These are phyloP conservation scores for Oriolus oriolus DNA, from an alignment of 2,113 vertebrate genomes.

Conservation along the genomic window DNA sequence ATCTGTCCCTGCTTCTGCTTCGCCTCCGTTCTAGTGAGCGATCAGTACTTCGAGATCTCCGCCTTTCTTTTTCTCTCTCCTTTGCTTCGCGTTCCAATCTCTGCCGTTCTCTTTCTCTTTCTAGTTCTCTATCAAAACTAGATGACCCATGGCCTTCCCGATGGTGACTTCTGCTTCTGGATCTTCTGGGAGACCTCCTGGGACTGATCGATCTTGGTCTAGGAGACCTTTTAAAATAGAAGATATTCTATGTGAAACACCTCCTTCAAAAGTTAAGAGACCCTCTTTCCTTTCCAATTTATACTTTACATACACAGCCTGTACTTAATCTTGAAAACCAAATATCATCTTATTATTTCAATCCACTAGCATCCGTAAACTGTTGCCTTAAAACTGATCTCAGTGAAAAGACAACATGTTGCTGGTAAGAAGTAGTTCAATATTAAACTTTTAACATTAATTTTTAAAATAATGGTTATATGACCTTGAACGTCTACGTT, in stretches of 20 bases:
- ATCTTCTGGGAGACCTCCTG: slow-evolving; percentile 88
- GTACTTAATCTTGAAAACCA: not conserved
- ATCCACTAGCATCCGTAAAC: not conserved
- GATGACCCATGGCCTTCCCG: slow-evolving; percentile 84
- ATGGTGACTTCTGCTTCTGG: slow-evolving; percentile 92
- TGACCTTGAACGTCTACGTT: slow-evolving; percentile 88
- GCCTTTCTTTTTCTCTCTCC: slow-evolving; percentile 79
- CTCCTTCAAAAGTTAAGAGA: not conserved
- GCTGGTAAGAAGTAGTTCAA: not conserved
- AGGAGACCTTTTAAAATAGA: slow-evolving; percentile 79
- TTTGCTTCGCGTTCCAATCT: slow-evolving; percentile 88
- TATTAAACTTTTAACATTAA: not conserved
- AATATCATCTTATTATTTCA: not conserved
- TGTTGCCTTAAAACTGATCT: not conserved
- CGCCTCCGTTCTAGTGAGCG: slow-evolving; percentile 72
- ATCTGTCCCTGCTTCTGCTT: slow-evolving; percentile 81
- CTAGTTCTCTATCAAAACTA: slow-evolving; percentile 93
- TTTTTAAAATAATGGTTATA: not conserved
- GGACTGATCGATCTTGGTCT: slow-evolving; percentile 85
- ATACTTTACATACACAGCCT: not conserved
- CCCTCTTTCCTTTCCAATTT: not conserved
- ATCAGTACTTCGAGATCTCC: slow-evolving; percentile 80
- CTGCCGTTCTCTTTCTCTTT: slow-evolving; percentile 92
- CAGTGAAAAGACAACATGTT: not conserved
- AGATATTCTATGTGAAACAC: not conserved